Conservation (phyloP, 2,888 invertebrate species). For the Bruchidius siliquastri region DNA sequence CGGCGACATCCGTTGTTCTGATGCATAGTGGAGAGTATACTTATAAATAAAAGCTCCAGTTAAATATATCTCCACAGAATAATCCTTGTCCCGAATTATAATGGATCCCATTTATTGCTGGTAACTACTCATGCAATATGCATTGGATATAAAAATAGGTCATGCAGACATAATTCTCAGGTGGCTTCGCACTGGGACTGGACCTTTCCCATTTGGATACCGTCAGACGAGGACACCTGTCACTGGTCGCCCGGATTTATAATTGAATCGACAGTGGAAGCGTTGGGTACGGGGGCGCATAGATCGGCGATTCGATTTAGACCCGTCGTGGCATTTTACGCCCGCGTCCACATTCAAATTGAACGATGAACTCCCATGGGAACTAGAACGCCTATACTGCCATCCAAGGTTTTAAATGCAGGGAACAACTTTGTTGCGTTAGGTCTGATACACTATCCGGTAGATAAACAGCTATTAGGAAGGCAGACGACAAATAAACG, state of each 20-base stretch:
- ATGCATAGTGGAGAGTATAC: too few species aligned
- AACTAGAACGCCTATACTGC: neutral
- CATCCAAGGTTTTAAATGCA: too few species aligned
- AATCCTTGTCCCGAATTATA: too few species aligned
- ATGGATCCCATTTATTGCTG: neutral
- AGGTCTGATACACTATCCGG: too few species aligned
- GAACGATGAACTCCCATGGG: neutral
- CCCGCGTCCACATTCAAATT: neutral
- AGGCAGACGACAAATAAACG: too few species aligned
- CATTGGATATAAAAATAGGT: neutral
- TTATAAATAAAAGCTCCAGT: too few species aligned
- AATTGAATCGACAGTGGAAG: neutral
- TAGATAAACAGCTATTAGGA: too few species aligned
- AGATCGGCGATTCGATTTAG: neutral
- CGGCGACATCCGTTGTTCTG: too few species aligned
- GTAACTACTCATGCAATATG: neutral
- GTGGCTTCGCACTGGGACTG: neutral
- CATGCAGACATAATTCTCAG: neutral
- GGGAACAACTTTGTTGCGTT: too few species aligned
- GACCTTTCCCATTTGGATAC: neutral
- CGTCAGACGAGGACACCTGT: neutral
- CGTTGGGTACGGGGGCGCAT: neutral
- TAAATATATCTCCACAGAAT: too few species aligned
- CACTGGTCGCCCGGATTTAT: neutral
- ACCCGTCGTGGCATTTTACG: neutral